Evolutionary conservation across 2,888 invertebrate genomes (phyloP).

Genomic region (Antheraea yamamai): DNA sequence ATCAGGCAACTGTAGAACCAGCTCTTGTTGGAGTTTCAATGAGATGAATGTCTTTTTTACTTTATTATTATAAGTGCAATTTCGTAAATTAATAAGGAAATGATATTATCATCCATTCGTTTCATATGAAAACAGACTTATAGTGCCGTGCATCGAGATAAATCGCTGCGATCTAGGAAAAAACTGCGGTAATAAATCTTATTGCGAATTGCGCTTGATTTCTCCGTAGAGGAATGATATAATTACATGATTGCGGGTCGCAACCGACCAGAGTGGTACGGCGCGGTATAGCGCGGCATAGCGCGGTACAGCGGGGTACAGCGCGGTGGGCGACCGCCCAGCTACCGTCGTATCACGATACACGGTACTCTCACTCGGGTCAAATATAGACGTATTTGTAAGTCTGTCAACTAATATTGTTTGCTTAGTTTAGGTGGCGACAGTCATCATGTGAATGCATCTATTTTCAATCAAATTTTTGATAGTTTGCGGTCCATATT

Average conservation of each 20-base stretch:
- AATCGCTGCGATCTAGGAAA: slow-evolving; percentile 50
- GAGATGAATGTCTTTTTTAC: too few species aligned
- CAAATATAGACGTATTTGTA: neutral
- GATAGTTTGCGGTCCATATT: too few species aligned
- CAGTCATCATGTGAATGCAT: too few species aligned
- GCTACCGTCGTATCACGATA: neutral
- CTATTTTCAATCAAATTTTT: too few species aligned
- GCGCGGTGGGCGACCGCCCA: slow-evolving; percentile 22
- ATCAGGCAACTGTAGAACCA: too few species aligned
- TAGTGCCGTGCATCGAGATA: slow-evolving; percentile 31
- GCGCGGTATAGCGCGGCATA: slow-evolving; percentile 23
- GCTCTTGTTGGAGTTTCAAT: too few species aligned
- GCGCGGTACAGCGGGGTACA: slow-evolving; percentile 27
- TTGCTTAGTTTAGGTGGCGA: too few species aligned
- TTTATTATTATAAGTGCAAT: neutral
- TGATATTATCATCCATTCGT: neutral
- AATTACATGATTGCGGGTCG: slow-evolving; percentile 55
- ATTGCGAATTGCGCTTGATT: slow-evolving; percentile 56
- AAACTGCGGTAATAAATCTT: slow-evolving; percentile 53
- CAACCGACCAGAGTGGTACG: slow-evolving; percentile 22
- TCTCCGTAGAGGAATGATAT: slow-evolving; percentile 56
- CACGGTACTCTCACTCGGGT: neutral
- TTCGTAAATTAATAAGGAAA: neutral
- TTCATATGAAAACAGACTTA: slow-evolving; percentile 14
- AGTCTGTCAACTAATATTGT: neutral